Conservation (phyloP, 2,113 vertebrate genomes). For the Campylorhamphus procurvoides region DNA sequence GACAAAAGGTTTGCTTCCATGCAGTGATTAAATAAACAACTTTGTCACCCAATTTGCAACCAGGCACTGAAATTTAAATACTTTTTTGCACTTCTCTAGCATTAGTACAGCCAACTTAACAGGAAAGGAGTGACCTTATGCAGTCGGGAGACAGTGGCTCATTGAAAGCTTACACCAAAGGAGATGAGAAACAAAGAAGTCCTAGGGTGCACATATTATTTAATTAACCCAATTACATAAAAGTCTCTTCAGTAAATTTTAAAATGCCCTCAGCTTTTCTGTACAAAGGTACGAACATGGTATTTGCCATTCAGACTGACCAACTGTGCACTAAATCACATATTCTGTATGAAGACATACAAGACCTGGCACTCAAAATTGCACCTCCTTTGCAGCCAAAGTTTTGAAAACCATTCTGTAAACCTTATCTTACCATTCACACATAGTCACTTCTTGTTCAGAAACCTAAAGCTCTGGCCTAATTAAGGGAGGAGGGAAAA, state of each 20-base stretch:
- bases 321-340: not conserved
- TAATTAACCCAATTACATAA: not conserved
- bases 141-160: not conserved
- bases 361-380: not conserved
- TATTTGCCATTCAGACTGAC: not conserved
- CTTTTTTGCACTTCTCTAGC: not conserved
- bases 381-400: not conserved
- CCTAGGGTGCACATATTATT: not conserved
- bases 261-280: not conserved
- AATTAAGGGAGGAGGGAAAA: not conserved
- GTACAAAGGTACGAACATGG: not conserved
- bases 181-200: not conserved
- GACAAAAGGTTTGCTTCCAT: not conserved
- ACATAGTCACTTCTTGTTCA: not conserved
- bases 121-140: not conserved
- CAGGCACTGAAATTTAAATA: conserved; percentile 1
- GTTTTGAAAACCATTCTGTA: not conserved
- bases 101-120: not conserved
- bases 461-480: conserved; percentile 8
- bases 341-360: not conserved
- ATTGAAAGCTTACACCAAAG: not conserved
- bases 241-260: not conserved
- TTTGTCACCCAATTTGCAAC: not conserved
- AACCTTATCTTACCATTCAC: not conserved
- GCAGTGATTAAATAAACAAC: not conserved